These are phyloP conservation scores for Catharus ustulatus DNA, from an alignment of 2,797 vertebrate species.

Conservation along the genomic window DNA sequence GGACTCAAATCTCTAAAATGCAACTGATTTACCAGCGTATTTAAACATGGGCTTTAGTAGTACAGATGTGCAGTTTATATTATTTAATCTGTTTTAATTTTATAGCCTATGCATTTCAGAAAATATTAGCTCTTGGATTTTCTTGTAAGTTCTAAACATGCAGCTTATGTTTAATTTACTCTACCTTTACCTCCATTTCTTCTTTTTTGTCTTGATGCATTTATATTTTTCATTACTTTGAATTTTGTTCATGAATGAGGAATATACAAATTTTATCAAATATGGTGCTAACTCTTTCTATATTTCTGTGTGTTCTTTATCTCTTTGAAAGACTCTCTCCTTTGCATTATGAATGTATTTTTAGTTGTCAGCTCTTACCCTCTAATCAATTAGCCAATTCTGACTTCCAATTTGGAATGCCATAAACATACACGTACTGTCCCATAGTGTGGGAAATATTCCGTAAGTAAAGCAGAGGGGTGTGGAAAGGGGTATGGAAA, in stretches of 20 bases:
- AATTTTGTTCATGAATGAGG: neutral
- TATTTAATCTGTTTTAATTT: neutral
- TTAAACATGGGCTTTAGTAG: neutral
- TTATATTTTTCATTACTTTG: neutral
- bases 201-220: neutral
- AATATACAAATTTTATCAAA: neutral
- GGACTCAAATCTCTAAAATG: neutral
- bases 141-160: neutral
- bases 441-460: neutral
- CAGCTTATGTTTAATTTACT: neutral
- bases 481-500: neutral
- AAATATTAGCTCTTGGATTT: neutral
- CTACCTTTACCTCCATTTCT: neutral
- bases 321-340: neutral
- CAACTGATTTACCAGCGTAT: neutral
- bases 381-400: neutral
- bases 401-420: neutral
- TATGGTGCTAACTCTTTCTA: neutral
- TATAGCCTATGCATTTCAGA: neutral
- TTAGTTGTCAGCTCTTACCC: neutral
- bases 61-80: neutral
- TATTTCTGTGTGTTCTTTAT: neutral
- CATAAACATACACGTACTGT: neutral
- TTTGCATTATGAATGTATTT: neutral
- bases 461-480: neutral